Base-by-base conservation (phyloP, 2,888 invertebrate genomes). In the Drosophila buzzatii region DNA sequence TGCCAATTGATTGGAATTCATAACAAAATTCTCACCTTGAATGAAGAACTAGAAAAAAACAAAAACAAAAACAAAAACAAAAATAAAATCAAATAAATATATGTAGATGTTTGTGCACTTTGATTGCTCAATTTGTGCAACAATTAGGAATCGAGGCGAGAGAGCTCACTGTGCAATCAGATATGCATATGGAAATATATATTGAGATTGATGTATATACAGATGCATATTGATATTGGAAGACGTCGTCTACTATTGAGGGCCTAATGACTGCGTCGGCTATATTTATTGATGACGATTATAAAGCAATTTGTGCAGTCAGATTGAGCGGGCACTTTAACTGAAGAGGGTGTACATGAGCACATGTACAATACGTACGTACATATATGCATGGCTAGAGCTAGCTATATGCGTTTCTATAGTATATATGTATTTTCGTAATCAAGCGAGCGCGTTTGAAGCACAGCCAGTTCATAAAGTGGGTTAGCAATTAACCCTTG, bases 231-330 rank as follows among this genome's bases (percentile, higher is more conserved):
- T 35, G 5, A n/a, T 45, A 45, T 57, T 35, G 58, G 14, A 47
- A 37, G 58, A 58, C 56, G 18, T 9, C 12, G 18, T 2, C 37
- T 23, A 27, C 20, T 49, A 49, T 65, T 33, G 70, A 59, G 33
- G 59, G 68, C 58, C 61, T 88, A 86, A 86, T 88, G 86, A 90
- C 86, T 51, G 60, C 60, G 70, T 68, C 89, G 73, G 73, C 81
- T 82, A 88, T 73, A 81, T 75, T 86, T 86, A 86, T 86, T 90
- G 86, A 87, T 89, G 83, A 71, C 79, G 89, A 87, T 87, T 87
- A 87, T 87, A 90, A 87, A 90, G 90, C 90, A 87, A 87, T 87
- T 87, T 87, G 86, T 66, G 65, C 45, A 60, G 35, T 33, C 47
- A 27, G 53, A 39, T 23, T 14, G 39, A 10, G 35, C 27, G 55